Conservation (phyloP, 2,888 invertebrate species). For the Folsomia manolachei region DNA sequence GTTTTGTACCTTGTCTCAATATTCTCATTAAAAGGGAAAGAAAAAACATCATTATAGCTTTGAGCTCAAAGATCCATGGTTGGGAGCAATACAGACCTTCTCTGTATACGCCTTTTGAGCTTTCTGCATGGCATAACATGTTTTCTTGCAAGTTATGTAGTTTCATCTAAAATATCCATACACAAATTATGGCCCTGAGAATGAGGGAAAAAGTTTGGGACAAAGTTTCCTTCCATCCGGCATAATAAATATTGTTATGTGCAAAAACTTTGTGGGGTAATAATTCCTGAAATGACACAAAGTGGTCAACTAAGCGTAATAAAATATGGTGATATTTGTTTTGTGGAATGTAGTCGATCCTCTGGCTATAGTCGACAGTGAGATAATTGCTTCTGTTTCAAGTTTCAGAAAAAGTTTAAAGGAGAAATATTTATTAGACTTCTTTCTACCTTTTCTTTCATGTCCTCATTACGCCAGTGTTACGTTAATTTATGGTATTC, state of each 20-base stretch:
- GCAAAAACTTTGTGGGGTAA: background rate
- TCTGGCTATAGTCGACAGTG: background rate
- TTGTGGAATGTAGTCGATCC: background rate
- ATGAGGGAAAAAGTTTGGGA: background rate
- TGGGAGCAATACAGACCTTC: too few species aligned
- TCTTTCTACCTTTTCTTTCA: background rate
- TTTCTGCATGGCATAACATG: too few species aligned
- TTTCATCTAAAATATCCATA: background rate
- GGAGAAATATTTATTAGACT: too few species aligned
- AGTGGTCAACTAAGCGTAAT: conserved; percentile 8
- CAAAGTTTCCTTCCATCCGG: background rate
- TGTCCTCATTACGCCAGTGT: background rate
- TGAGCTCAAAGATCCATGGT: too few species aligned
- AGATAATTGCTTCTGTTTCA: conserved; percentile 5
- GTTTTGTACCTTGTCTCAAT: background rate
- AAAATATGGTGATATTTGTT: conserved; percentile 7
- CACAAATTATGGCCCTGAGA: background rate
- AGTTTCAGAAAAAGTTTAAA: background rate
- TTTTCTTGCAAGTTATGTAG: too few species aligned
- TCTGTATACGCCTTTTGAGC: too few species aligned
- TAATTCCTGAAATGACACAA: background rate
- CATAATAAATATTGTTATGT: conserved; percentile 8
- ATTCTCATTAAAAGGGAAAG: background rate
- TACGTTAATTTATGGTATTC: background rate
- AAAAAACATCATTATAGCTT: background rate